Base-by-base conservation (phyloP, 2,888 invertebrate genomes). In the Acronicta psi region DNA sequence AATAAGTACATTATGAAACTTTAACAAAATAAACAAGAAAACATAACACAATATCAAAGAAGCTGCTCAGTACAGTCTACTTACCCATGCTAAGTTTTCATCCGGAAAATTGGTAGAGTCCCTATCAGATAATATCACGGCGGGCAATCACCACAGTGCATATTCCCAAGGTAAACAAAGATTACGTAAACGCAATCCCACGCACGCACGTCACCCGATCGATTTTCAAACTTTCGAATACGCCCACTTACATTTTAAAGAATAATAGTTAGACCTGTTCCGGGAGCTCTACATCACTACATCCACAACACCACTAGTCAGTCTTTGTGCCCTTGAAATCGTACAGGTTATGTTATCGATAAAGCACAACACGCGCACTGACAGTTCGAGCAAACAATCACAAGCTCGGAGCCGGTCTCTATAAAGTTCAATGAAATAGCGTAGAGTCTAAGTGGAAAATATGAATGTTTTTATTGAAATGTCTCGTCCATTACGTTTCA, bases 321-420 rank as follows among this genome's bases (percentile, higher is more conserved):
- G 83, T 86, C 84, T 83, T 81, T 77, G 80, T 89, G 93, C 90
- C 93, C 93, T 93, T 93, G 93, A 93, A 91, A 89, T 84, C 83
- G 87, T 92, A 92, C 91, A 93, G 93, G 93, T 93, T 93, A 93
- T 92, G 92, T 91, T 93, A 92, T 93, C 90, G 92, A 92, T 92
- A 92, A 89, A 93, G 88, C 93, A 93, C 91, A 92, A 93, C 93
- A 93, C 92, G 90, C 92, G 90, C 92, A 92, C 92, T 92, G 91
- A 87, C 91, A 92, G 92, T 88, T 89, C 83, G 83, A 84, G 83
- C 88, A 91, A 90, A 92, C 92, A 91, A 91, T 89, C 93, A 91
- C 92, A 90, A 91, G 90, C 91, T 90, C 87, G 84, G 73, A 86
- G 84, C 87, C 87, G 86, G 86, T 88, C 72, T 80, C 70, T 67